Percentiles rank a stretch among this genome's conserved stretches.
These are phyloP conservation scores for Mechanitis mazaeus DNA, from an alignment of 2,888 invertebrate genomes.

Conservation along the genomic window DNA sequence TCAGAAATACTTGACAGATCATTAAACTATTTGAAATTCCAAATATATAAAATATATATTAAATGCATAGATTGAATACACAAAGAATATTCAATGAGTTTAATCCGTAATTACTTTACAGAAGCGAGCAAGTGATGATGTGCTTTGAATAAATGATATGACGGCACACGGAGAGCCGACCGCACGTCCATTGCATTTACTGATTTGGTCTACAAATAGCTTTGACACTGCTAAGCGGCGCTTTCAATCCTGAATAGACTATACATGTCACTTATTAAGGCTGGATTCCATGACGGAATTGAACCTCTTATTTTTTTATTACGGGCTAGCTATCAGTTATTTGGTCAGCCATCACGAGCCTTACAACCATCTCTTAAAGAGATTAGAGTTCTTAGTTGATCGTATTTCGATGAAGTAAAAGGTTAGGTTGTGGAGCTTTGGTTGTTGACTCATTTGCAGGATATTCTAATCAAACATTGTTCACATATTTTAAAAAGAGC, in stretches of 20 bases:
- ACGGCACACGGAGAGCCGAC: constrained; percentile 38
- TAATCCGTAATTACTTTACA: constrained; percentile 25
- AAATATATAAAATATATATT: not conserved
- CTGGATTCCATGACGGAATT: not conserved
- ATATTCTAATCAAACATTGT: too few species aligned
- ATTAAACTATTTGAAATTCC: not conserved
- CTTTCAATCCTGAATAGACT: constrained; percentile 16
- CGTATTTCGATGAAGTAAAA: too few species aligned
- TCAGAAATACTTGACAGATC: not conserved
- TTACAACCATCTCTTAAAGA: too few species aligned
- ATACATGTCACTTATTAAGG: constrained; percentile 3
- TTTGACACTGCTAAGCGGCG: constrained; percentile 12
- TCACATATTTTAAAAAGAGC: too few species aligned
- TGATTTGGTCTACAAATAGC: constrained; percentile 29
- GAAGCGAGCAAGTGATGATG: constrained; percentile 42
- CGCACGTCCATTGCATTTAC: constrained; percentile 22
- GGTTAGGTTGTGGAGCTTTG: too few species aligned
- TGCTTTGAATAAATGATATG: constrained; percentile 49
- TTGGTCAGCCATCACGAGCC: too few species aligned
- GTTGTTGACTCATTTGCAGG: too few species aligned
- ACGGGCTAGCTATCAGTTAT: constrained; percentile 1
- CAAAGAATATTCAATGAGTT: constrained; percentile 13
- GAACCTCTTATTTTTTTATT: not conserved
- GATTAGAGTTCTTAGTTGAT: too few species aligned
- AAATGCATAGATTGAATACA: constrained; percentile 1